Percentiles rank a stretch among this genome's conserved stretches.
These are phyloP conservation scores for Stegodyphus dumicola DNA, from an alignment of 1,140 invertebrate genomes.

Conservation along the genomic window DNA sequence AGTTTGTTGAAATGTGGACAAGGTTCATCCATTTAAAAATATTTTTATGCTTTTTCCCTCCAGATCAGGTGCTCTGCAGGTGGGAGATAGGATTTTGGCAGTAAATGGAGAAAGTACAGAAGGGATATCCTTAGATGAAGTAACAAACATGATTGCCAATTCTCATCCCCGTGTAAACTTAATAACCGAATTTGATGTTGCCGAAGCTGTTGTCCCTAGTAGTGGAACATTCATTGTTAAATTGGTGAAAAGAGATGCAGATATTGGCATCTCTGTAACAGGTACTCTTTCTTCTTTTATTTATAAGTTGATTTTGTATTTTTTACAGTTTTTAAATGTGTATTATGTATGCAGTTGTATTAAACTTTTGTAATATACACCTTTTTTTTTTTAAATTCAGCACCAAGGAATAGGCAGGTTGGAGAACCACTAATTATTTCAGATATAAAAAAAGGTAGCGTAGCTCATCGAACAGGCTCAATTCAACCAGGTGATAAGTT, in stretches of 20 bases:
- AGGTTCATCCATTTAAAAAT: too few species aligned
- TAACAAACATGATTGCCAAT: slow-evolving; percentile 70
- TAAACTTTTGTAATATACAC: not conserved
- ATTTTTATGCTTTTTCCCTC: slow-evolving; percentile 4
- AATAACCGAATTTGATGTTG: slow-evolving; percentile 84
- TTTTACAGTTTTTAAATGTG: not conserved
- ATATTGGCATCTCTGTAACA: slow-evolving; percentile 88
- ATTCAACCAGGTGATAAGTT: slow-evolving; percentile 86
- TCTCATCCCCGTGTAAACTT: slow-evolving; percentile 67
- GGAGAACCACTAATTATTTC: slow-evolving; percentile 81
- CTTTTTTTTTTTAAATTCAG: slow-evolving; percentile 62
- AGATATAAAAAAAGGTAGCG: slow-evolving; percentile 87
- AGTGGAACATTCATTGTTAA: slow-evolving; percentile 91
- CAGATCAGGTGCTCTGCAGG: slow-evolving; percentile 81
- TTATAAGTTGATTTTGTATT: not conserved
- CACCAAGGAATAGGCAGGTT: slow-evolving; percentile 66
- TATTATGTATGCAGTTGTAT: not conserved
- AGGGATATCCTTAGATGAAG: slow-evolving; percentile 70
- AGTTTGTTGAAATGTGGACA: too few species aligned
- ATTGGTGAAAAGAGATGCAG: slow-evolving; percentile 80
- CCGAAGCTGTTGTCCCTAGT: slow-evolving; percentile 89
- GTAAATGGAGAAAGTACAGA: slow-evolving; percentile 77
- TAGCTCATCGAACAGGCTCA: slow-evolving; percentile 89
- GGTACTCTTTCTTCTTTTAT: slow-evolving; percentile 69
- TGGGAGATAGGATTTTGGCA: slow-evolving; percentile 83